Conservation (phyloP, 2,888 invertebrate genomes). For the Stratiomys singularior region DNA sequence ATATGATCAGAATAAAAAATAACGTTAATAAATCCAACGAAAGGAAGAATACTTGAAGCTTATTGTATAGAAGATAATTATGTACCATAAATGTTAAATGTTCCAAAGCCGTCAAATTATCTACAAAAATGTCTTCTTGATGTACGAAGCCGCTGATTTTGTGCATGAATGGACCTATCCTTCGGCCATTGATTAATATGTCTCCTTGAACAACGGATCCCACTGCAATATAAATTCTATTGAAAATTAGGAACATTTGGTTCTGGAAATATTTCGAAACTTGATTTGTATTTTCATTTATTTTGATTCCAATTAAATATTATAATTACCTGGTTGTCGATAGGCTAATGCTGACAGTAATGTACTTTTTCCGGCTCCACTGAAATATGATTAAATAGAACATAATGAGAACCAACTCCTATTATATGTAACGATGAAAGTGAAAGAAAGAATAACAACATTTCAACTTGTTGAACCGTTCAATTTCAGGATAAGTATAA, state of each 20-base stretch:
- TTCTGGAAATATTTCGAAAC: too few species aligned
- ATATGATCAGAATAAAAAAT: neutral
- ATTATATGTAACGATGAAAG: too few species aligned
- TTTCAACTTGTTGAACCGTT: too few species aligned
- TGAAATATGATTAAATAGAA: constrained; percentile 53
- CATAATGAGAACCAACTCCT: too few species aligned
- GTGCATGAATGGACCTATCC: constrained; percentile 80
- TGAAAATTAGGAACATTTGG: neutral
- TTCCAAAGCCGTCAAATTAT: constrained; percentile 85
- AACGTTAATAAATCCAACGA: neutral
- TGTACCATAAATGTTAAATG: constrained; percentile 85
- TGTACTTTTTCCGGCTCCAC: constrained; percentile 90
- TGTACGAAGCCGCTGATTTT: constrained; percentile 89
- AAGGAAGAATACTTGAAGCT: neutral
- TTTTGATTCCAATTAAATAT: too few species aligned
- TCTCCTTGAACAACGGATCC: constrained; percentile 81
- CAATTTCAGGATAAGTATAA: too few species aligned
- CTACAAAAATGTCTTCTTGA: constrained; percentile 90
- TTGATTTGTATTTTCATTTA: neutral
- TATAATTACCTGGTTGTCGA: constrained; percentile 79
- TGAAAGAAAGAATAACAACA: too few species aligned
- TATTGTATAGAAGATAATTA: constrained; percentile 12
- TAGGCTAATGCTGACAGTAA: constrained; percentile 85
- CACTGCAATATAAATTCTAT: constrained; percentile 66
- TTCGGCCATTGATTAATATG: constrained; percentile 80